Conservation (phyloP, 2,797 vertebrate species). For the Myotis pilosus region DNA sequence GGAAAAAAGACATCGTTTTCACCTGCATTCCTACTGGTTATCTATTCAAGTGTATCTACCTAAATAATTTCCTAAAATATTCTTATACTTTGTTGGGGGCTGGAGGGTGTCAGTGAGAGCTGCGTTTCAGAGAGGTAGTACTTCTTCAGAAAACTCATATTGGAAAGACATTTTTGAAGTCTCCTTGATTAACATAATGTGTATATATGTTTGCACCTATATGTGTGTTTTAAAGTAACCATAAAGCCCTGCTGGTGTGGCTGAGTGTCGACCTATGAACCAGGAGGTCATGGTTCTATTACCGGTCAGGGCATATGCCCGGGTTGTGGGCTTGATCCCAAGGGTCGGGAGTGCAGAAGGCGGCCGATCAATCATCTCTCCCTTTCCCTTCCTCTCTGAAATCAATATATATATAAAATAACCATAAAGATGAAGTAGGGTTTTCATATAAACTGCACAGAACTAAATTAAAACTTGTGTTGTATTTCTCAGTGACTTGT, state of each 20-base stretch:
- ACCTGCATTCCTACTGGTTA: background rate
- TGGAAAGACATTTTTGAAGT: background rate
- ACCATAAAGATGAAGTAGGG: background rate
- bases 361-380: no score
- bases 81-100: background rate
- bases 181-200: background rate
- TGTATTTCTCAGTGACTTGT: background rate
- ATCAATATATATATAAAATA: background rate
- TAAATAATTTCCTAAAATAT: slow-evolving; percentile 19
- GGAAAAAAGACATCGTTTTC: background rate
- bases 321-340: no score
- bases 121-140: background rate
- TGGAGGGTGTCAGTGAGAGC: background rate
- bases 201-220: background rate
- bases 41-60: background rate
- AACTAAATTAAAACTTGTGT: background rate
- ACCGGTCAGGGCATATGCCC: no score
- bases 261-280: no score
- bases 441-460: background rate
- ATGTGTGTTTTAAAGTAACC: background rate
- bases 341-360: no score
- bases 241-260: background rate
- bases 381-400: no score
- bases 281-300: no score
- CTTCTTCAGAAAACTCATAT: slow-evolving; percentile 31